Evolutionary conservation across 2,113 vertebrate species (phyloP).

Genomic region (Psilopogon haemacephalus): DNA sequence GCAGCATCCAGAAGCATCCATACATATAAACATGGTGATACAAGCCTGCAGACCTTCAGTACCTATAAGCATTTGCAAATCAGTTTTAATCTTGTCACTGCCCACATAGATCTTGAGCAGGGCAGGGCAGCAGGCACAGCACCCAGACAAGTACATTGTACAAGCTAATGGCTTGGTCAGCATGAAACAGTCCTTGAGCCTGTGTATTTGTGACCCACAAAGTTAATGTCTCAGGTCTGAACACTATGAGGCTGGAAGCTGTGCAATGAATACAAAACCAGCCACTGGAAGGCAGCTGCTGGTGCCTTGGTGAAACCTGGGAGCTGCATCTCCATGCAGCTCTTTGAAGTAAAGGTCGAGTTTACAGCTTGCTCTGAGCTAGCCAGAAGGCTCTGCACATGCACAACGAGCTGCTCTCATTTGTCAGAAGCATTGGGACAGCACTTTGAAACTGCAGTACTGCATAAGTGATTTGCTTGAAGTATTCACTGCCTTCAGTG

Average conservation of each 20-base stretch:
- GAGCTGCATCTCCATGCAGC: not conserved
- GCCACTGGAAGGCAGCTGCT: not conserved
- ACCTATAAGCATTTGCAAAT: not conserved
- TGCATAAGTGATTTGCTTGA: not conserved
- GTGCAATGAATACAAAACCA: not conserved
- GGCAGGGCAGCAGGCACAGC: not conserved
- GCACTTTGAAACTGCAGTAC: not conserved
- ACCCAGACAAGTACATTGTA: not conserved
- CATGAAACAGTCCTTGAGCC: not conserved
- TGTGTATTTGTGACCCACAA: not conserved
- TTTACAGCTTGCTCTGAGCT: not conserved
- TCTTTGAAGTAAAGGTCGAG: conserved; percentile 33
- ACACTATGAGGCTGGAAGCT: not conserved
- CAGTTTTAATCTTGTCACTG: not conserved
- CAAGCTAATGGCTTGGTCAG: not conserved
- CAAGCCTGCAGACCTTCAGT: not conserved
- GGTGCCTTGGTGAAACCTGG: not conserved
- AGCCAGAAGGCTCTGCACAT: not conserved
- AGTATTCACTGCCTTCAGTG: not conserved
- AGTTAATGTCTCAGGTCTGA: not conserved
- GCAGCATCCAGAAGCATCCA: not conserved
- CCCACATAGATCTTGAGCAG: not conserved
- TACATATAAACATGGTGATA: not conserved
- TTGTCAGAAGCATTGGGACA: not conserved
- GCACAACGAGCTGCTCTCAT: not conserved